Evolutionary conservation across 1,140 invertebrate species (phyloP), one percentile per base, ranked within the genome.

Genomic region (Goniozus legneri): DNA sequence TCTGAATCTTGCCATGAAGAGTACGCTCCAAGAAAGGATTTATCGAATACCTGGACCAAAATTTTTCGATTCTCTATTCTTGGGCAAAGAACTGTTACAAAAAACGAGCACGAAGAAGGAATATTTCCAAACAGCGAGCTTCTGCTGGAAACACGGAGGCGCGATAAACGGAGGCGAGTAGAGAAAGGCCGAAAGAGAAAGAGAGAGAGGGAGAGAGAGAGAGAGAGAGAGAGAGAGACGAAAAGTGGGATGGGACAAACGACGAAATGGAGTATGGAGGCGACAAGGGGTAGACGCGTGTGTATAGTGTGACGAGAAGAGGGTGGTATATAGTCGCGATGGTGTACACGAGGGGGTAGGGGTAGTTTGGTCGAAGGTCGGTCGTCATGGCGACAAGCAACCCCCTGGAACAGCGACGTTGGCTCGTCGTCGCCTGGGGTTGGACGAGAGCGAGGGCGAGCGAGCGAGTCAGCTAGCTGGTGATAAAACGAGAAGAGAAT

Each of bases 391-490:
- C 47, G 57, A 58, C 57, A 60, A 60, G 57, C 57, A 60, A 54
- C 56, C 57, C 56, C 57, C 56, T 56, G 57, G 57, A 60, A 52
- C 52, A 52, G 55, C 57, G 57, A 48, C n/a, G n/a, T n/a, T n/a
- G 55, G 57, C 57, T 60, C 56, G 57, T 60, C 56, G 57, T 60
- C 57, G 56, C 56, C 52, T 41, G n/a, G 56, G 57, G 57, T 60
- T 60, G 57, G 57, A 58, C 57, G 57, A 60, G 58, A 60, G 57
- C 56, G 56, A 54, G 57, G 57, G 48, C 52, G 52, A 60, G 57
- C 55, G 57, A 54, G 55, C 54, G 51, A 53, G 57, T 48, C 52
- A 47, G 52, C 51, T 42, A 60, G 57, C 24, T 27, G 24, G 24
- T 27, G 24, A 10, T n/a, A n/a, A n/a, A n/a, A n/a, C n/a, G n/a